Conservation (phyloP, 2,797 vertebrate genomes). For the Gymnothorax reevesii region DNA sequence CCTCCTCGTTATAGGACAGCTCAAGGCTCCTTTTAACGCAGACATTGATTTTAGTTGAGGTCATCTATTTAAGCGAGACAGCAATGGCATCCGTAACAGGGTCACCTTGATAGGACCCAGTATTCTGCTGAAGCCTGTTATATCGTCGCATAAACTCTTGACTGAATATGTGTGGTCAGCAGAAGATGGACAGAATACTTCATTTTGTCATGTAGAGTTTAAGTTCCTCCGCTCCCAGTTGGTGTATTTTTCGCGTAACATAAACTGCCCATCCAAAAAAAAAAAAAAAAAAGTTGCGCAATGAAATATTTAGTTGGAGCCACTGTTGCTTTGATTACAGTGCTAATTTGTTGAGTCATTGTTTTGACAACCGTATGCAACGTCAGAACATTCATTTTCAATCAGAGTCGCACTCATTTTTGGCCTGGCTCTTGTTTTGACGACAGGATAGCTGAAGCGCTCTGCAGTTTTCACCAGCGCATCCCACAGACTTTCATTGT, state of each 20-base stretch:
- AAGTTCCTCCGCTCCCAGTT: background rate
- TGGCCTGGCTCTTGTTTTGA: no score
- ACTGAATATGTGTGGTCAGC: conserved; percentile 48
- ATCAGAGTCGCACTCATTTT: no score
- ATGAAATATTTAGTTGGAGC: no score
- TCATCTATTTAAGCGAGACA: conserved; percentile 39
- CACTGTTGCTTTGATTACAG: no score
- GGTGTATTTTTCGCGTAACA: background rate
- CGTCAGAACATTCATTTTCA: no score
- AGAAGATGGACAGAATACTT: background rate
- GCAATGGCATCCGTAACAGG: conserved; percentile 29
- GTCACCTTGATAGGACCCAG: conserved; percentile 48
- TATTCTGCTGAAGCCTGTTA: conserved; percentile 51
- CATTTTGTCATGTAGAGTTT: background rate
- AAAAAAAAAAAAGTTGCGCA: no score
- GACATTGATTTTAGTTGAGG: conserved; percentile 60
- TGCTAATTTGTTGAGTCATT: no score
- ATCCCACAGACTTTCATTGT: no score
- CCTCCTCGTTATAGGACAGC: background rate
- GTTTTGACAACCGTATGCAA: no score
- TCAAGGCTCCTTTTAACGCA: conserved; percentile 26
- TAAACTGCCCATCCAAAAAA: no score
- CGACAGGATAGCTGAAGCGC: no score
- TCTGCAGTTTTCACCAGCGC: no score
- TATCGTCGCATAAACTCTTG: conserved; percentile 44